These are phyloP conservation scores for Galagoides demidoff DNA, from an alignment of 2,797 vertebrate genomes.

Conservation along the genomic window DNA sequence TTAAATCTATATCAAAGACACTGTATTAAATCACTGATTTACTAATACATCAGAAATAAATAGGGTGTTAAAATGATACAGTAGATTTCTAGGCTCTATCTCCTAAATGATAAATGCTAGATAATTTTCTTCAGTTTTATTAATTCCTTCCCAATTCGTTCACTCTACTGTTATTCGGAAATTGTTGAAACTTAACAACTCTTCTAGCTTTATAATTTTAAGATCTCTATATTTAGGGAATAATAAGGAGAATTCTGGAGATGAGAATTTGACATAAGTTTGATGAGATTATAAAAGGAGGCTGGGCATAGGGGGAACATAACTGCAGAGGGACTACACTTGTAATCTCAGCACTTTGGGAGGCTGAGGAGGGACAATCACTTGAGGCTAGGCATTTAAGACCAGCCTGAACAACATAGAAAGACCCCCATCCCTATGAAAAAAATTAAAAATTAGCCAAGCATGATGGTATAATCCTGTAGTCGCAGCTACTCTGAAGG, in stretches of 20 bases:
- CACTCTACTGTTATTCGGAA: not conserved
- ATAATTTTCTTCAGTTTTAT: not conserved
- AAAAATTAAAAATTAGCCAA: not conserved
- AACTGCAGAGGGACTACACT: not conserved
- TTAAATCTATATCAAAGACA: not conserved
- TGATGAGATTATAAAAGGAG: not conserved
- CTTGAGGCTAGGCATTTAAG: not conserved
- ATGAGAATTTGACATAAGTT: not conserved
- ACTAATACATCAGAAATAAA: not conserved
- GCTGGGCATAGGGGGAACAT: not conserved
- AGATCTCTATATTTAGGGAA: not conserved
- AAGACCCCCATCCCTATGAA: not conserved
- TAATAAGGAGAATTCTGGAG: not conserved
- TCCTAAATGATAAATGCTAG: not conserved
- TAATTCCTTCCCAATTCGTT: not conserved
- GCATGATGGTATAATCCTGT: not conserved
- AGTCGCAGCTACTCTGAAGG: not conserved
- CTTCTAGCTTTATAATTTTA: not conserved
- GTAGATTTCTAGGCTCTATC: not conserved
- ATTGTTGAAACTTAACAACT: not conserved
- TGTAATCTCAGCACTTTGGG: not conserved
- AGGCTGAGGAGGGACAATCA: not conserved
- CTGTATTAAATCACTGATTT: not conserved
- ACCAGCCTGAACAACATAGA: not conserved
- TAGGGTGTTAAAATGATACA: not conserved